Evolutionary conservation across 1,140 invertebrate species (phyloP).

Genomic region (Neodiprion lecontei): DNA sequence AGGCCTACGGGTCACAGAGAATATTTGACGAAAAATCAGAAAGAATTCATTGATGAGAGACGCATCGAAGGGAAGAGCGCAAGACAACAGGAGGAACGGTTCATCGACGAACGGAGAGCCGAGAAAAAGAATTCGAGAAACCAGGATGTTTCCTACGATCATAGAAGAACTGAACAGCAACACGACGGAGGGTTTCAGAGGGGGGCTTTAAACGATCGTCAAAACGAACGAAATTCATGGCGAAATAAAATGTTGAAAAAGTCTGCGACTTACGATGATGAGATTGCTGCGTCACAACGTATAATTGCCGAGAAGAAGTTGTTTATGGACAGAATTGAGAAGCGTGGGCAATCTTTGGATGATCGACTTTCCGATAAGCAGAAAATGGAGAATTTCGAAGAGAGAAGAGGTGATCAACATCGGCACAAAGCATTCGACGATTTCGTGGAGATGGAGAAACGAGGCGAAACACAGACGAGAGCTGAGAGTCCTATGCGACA

Average conservation of each 20-base stretch:
- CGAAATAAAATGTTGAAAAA: conserved; percentile 28
- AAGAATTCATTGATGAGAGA: conserved; percentile 13
- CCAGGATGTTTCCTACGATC: conserved; percentile 28
- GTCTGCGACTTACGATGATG: conserved; percentile 30
- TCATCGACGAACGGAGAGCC: conserved; percentile 20
- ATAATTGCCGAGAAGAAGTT: conserved; percentile 25
- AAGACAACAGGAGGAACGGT: conserved; percentile 28
- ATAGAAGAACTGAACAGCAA: conserved; percentile 15
- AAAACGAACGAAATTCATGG: conserved; percentile 6
- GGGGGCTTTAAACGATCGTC: conserved; percentile 22
- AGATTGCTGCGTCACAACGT: conserved; percentile 16
- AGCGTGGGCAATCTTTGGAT: conserved; percentile 31
- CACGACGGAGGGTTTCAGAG: conserved; percentile 19
- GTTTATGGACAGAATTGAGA: conserved; percentile 34
- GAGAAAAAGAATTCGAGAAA: conserved; percentile 31
- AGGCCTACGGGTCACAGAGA: conserved; percentile 18
- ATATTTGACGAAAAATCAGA: neutral
- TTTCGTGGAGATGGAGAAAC: conserved; percentile 6
- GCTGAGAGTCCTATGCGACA: conserved; percentile 34
- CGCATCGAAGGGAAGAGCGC: conserved; percentile 28
- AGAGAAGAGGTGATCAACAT: conserved; percentile 25
- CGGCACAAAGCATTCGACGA: conserved; percentile 21
- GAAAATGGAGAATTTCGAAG: conserved; percentile 26
- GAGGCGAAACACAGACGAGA: conserved; percentile 26
- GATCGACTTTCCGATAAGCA: conserved; percentile 30